Conservation (phyloP, 1,140 invertebrate species). For the Tetranychus cinnabarinus region DNA sequence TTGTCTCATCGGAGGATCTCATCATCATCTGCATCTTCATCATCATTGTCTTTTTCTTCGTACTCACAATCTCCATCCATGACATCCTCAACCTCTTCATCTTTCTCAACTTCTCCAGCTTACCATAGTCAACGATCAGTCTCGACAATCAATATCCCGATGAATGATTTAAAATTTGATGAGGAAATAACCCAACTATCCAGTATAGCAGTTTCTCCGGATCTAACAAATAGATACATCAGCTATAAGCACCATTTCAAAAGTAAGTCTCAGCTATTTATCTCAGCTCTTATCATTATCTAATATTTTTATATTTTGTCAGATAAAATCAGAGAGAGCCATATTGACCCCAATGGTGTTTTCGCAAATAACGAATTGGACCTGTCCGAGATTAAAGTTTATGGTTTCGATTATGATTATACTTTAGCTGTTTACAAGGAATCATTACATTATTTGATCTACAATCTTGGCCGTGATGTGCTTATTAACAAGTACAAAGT, state of each 20-base stretch:
- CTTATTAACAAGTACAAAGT: slow-evolving; percentile 72
- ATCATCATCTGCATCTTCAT: background rate
- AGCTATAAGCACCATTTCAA: background rate
- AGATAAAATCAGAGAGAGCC: background rate
- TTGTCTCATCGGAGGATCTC: background rate
- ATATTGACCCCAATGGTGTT: slow-evolving; percentile 53
- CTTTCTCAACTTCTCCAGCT: background rate
- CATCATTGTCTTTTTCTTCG: background rate
- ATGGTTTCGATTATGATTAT: slow-evolving; percentile 98
- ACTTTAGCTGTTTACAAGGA: slow-evolving; percentile 87
- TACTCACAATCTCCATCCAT: background rate
- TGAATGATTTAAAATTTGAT: background rate
- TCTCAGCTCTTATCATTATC: too few species aligned
- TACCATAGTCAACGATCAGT: background rate
- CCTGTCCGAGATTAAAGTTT: slow-evolving; percentile 68
- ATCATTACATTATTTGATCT: slow-evolving; percentile 66
- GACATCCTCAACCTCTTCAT: background rate
- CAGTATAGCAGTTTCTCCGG: background rate
- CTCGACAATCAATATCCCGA: background rate
- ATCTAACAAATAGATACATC: background rate
- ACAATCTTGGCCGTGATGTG: slow-evolving; percentile 63
- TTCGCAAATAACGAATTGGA: slow-evolving; percentile 95
- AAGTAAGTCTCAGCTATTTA: background rate
- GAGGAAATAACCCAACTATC: background rate
- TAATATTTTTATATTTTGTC: background rate